phyloP scores from a whole-genome alignment of 2,888 invertebrate species.

The Fragum fragum region DNA sequence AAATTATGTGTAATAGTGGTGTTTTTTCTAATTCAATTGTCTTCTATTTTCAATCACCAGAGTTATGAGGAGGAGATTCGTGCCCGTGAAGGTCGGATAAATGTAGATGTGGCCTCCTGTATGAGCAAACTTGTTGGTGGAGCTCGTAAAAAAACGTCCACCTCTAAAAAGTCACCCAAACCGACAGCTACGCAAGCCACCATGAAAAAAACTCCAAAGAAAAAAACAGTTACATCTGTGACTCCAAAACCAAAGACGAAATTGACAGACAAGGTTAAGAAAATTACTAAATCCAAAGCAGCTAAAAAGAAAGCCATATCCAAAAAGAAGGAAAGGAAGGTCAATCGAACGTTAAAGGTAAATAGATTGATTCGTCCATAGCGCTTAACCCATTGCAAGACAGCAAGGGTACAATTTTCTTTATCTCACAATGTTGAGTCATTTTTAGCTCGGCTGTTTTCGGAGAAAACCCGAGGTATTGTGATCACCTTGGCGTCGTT shows the following conservation, averaged over 20 bases:
- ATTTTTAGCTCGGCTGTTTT: too few species aligned
- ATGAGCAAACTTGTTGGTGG: constrained; percentile 2
- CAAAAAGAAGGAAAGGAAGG: constrained; percentile 28
- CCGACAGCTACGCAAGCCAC: neutral
- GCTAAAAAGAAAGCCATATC: neutral
- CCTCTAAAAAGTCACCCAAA: constrained; percentile 23
- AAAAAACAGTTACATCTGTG: constrained; percentile 10
- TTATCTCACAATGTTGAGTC: too few species aligned
- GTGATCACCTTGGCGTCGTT: too few species aligned
- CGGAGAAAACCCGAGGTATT: too few species aligned
- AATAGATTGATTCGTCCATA: too few species aligned
- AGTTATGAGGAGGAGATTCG: constrained; percentile 66
- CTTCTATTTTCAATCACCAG: constrained; percentile 33
- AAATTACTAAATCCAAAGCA: neutral
- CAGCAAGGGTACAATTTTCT: too few species aligned
- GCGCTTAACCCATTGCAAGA: too few species aligned
- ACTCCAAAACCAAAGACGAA: neutral
- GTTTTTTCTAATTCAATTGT: too few species aligned
- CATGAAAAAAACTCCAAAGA: neutral
- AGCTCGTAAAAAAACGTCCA: constrained; percentile 2
- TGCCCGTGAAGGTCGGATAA: constrained; percentile 43
- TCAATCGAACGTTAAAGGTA: constrained; percentile 21
- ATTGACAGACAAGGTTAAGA: neutral
- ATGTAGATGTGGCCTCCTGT: constrained; percentile 3
- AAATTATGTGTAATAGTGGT: too few species aligned